Evolutionary conservation across 2,797 vertebrate species (phyloP), one percentile per base, ranked within the genome.

Genomic region (Anabas testudineus): DNA sequence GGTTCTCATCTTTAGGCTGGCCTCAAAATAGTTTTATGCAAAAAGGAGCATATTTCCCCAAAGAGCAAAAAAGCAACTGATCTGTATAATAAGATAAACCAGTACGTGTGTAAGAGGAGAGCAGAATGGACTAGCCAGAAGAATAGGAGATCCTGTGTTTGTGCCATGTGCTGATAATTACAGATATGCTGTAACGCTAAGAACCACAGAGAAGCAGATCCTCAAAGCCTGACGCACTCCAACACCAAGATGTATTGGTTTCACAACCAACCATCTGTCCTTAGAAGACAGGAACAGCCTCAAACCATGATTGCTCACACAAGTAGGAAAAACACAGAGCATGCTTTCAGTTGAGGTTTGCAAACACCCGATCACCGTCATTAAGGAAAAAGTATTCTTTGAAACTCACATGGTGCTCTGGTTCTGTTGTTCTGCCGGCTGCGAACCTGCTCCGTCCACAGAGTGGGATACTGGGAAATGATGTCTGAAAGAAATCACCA

Each of bases 381-480:
- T 82, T 83, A 71, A 76, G 72, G 59, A 68, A 72, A 67, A 70
- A 73, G 57, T 14, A 32, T 7, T 65, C 53, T 74, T 75, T 66
- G 51, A 76, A 80, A 93, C 93, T 95, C 93, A 99, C 97, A 93
- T 94, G 96, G 94, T 56, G 94, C 95, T 91, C 95, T 95, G 83
- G 94, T 98, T 70, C 95, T 95, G 90, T 97, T 97, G 91, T 96
- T 98, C 92, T 98, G 96, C 32, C 97, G 94, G 62, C 96, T 98
- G 80, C 96, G 96, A 28, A 96, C 96, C 93, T 98, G 97, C 70
- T 98, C 96, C 3, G 94, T 97, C 97, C 97, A 99, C 56, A 99
- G 95, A 0, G 96, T 98, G 19, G 97, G 97, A 74, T 97, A 98
- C 71, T 96, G 96, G 59, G 95, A 96, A 55, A 95, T 96, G 28